A percentile compares a stretch with the other conserved stretches of the same genome.
Conservation (phyloP, 2,888 invertebrate genomes). For the Bellardia pandia region DNA sequence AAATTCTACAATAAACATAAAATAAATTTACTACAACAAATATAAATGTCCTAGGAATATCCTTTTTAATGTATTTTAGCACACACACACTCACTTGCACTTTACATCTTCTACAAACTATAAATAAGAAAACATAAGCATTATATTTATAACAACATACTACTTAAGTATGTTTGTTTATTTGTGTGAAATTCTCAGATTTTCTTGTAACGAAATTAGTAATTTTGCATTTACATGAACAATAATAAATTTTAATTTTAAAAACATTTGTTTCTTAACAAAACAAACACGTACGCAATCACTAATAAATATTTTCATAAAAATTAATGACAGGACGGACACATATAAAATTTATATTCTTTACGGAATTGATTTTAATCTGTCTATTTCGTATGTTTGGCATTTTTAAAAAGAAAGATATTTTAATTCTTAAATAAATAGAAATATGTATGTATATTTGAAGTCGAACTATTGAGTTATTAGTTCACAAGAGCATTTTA, state of each 20-base stretch:
- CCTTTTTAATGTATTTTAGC: constrained; percentile 5
- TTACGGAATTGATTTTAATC: constrained; percentile 24
- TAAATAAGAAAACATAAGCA: constrained; percentile 10
- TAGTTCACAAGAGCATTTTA: constrained; percentile 14
- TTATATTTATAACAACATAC: constrained; percentile 12
- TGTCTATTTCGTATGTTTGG: constrained; percentile 2
- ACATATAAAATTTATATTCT: constrained; percentile 23
- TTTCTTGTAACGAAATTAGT: constrained; percentile 44
- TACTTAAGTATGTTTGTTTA: not conserved
- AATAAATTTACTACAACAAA: constrained; percentile 16
- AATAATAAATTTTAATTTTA: constrained; percentile 57
- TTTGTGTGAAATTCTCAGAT: constrained; percentile 23
- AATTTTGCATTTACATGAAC: constrained; percentile 46
- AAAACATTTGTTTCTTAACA: not conserved
- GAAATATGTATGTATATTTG: not conserved
- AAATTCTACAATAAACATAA: constrained; percentile 33
- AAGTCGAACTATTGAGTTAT: constrained; percentile 25
- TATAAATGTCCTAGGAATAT: constrained; percentile 3
- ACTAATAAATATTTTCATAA: not conserved
- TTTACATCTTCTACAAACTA: constrained; percentile 8
- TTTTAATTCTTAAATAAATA: constrained; percentile 11
- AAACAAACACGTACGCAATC: not conserved
- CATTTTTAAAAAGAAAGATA: not conserved
- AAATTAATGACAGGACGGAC: constrained; percentile 7
- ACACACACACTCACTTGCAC: not conserved